Percentiles rank a stretch among this genome's conserved stretches.
phyloP scores from a whole-genome alignment of 2,113 vertebrate species.

The Pseudopipra pipra region DNA sequence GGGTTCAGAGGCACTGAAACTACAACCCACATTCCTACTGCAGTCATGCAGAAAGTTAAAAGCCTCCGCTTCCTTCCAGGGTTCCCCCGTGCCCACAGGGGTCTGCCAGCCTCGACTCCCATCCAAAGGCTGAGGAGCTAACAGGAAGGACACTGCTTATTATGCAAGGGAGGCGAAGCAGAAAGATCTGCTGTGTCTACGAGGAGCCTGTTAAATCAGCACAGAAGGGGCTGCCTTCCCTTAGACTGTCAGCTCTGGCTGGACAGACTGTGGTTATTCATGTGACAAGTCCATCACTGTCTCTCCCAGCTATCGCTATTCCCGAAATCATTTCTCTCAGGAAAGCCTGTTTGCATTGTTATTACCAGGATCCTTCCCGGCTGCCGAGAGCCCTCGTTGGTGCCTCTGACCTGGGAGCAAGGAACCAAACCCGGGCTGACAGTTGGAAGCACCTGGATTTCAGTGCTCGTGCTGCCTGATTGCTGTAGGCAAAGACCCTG shows the following conservation, averaged over 20 bases:
- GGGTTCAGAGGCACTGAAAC: background rate
- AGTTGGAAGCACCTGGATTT: background rate
- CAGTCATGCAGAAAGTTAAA: background rate
- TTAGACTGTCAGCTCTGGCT: background rate
- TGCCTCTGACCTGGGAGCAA: background rate
- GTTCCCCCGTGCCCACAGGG: background rate
- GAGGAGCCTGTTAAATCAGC: background rate
- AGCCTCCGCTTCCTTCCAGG: background rate
- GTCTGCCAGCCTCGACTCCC: background rate
- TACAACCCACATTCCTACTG: background rate
- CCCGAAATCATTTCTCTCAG: background rate
- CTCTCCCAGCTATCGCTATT: background rate
- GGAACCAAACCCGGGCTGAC: background rate
- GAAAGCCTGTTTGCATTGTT: background rate
- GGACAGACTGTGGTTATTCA: background rate
- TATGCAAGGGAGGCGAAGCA: background rate
- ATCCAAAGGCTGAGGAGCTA: background rate
- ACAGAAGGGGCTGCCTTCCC: background rate
- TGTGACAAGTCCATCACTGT: background rate
- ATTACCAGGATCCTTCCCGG: background rate
- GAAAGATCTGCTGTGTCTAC: background rate
- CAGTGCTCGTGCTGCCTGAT: fast-evolving
- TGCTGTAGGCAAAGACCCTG: background rate
- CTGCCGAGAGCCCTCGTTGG: background rate
- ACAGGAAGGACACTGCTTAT: background rate